phyloP scores from a whole-genome alignment of 2,888 invertebrate genomes.

The Erannis defoliaria region DNA sequence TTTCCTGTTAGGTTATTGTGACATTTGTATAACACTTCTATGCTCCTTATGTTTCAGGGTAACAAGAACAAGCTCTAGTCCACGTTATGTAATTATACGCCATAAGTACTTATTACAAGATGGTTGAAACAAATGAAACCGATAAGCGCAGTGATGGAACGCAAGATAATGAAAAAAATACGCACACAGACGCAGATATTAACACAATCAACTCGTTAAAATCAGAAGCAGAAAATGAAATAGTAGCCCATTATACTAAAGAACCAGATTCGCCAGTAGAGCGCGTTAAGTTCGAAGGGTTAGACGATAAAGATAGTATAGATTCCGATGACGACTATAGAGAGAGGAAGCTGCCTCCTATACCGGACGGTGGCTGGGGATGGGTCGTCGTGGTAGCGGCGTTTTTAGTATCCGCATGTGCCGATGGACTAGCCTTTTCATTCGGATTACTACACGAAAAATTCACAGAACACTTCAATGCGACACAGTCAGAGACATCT shows the following conservation, averaged over 20 bases:
- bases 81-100: constrained; percentile 46
- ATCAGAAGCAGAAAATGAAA: constrained; percentile 61
- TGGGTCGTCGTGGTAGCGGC: constrained; percentile 96
- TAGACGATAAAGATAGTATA: constrained; percentile 79
- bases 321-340: constrained; percentile 72
- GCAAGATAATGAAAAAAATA: constrained; percentile 39
- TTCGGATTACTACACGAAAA: constrained; percentile 96
- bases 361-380: constrained; percentile 95
- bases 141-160: constrained; percentile 41
- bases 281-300: constrained; percentile 77
- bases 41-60: constrained; percentile 24
- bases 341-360: constrained; percentile 80
- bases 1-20: constrained; percentile 11
- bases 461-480: constrained; percentile 91
- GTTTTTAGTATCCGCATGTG: constrained; percentile 94
- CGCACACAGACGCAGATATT: constrained; percentile 58
- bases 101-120: constrained; percentile 32
- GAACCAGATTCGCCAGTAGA: constrained; percentile 67
- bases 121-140: constrained; percentile 46
- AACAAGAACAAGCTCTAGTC: constrained; percentile 24
- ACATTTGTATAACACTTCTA: background rate
- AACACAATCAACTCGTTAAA: constrained; percentile 75
- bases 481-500: constrained; percentile 94
- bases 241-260: constrained; percentile 60
- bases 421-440: constrained; percentile 96